Evolutionary conservation across 2,113 vertebrate species (phyloP).

Genomic region (Ctenomys sociabilis): DNA sequence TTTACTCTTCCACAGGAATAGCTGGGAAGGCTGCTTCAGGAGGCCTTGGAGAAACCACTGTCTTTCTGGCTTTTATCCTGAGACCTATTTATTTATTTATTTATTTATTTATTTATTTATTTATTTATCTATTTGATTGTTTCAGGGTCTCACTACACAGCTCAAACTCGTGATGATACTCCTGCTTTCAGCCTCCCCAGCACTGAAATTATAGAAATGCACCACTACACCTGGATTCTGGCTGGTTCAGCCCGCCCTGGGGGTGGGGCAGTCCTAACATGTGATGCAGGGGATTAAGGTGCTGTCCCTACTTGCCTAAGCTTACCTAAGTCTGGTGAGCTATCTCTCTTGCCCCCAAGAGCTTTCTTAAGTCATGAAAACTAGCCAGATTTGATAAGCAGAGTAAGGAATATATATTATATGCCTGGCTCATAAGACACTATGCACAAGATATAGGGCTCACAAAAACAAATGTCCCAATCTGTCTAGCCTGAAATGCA

Average conservation of each 20-base stretch:
- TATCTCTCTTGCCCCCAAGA: background rate
- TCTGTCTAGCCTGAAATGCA: constrained; percentile 11
- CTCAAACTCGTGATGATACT: no score
- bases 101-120: background rate
- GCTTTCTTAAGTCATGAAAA: constrained; percentile 28
- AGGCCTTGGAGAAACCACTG: background rate
- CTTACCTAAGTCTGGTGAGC: no score
- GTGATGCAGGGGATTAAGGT: no score
- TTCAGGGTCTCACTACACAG: no score
- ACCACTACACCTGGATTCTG: no score
- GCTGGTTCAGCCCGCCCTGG: no score
- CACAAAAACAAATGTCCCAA: constrained; percentile 49
- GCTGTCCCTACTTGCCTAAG: no score
- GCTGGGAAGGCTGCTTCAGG: background rate
- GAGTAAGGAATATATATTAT: constrained; percentile 33
- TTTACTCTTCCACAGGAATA: background rate
- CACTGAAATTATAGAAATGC: no score
- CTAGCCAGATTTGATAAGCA: background rate
- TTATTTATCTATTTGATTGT: background rate
- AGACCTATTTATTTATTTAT: no score
- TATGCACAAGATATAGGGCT: constrained; percentile 53
- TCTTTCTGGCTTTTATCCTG: background rate
- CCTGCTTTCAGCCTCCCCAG: no score
- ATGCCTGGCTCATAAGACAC: constrained; percentile 3
- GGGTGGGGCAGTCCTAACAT: no score